Evolutionary conservation across 1,140 invertebrate genomes (phyloP).

Genomic region (Bilobella aurantiaca): DNA sequence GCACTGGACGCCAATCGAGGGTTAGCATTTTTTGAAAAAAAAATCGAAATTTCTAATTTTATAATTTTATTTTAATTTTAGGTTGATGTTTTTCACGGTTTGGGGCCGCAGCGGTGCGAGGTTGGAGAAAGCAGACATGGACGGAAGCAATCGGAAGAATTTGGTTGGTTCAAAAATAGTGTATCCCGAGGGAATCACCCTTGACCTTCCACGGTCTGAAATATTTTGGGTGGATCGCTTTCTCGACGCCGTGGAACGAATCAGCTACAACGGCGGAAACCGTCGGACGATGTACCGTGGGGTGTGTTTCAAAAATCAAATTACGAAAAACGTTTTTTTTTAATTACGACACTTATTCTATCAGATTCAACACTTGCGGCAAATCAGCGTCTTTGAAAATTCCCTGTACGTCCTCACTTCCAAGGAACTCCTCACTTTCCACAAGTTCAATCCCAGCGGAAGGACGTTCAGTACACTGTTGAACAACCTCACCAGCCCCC

Average conservation of each 20-base stretch:
- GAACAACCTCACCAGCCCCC: constrained; percentile 46
- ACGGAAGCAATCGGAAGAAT: constrained; percentile 46
- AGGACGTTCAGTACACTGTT: constrained; percentile 39
- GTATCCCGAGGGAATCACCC: constrained; percentile 57
- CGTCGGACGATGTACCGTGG: constrained; percentile 54
- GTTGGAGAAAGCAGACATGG: constrained; percentile 52
- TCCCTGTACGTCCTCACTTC: constrained; percentile 56
- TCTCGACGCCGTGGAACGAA: constrained; percentile 59
- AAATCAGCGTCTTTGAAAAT: constrained; percentile 59
- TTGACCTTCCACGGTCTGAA: constrained; percentile 59
- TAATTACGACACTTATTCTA: constrained; percentile 31
- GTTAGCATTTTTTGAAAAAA: constrained; percentile 36
- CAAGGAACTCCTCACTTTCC: constrained; percentile 51
- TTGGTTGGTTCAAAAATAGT: constrained; percentile 55
- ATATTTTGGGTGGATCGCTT: constrained; percentile 72
- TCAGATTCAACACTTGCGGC: constrained; percentile 55
- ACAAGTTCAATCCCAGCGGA: constrained; percentile 44
- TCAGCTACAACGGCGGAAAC: constrained; percentile 57
- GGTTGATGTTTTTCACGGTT: constrained; percentile 66
- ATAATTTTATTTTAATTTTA: constrained; percentile 35
- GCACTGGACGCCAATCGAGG: constrained; percentile 70
- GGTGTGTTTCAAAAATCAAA: constrained; percentile 13
- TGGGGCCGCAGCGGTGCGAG: constrained; percentile 50
- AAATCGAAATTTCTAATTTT: constrained; percentile 6
- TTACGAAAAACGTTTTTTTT: not conserved